Evolutionary conservation across 2,888 invertebrate species (phyloP), one percentile per base, ranked within the genome.

Genomic region (Marronus borbonicus): DNA sequence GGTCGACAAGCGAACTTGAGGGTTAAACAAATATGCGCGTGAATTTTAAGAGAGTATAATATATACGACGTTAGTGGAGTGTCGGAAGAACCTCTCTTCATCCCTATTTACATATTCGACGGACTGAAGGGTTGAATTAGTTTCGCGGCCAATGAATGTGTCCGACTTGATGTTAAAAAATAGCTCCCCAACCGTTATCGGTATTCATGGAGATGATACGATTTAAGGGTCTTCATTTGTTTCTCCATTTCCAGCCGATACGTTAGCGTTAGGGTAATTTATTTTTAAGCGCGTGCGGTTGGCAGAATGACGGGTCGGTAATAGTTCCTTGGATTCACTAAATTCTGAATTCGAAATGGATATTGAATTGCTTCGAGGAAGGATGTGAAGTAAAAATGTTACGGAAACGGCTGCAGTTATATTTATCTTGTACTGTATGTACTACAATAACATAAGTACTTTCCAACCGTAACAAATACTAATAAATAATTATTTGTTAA

Each of bases 1-100:
- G 44, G 58, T 60, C 72, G 60, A 74, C 72, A 60, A 74, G 72
- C 17, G 58, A 74, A 60, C 44, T 74, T 14, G 72, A 74, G 72
- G 72, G 72, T 74, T 74, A 74, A 74, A 74, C 72, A 74, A 74
- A 74, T 74, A 74, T 58, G 72, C 60, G 8, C 44, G 39, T 39
- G 49, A 60, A 74, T 74, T 74, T 74, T 74, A 74, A 74, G 60
- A 74, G 72, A 74, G 50, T 60, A 72, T 72, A 74, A 74, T 74
- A 74, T 74, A 74, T 74, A 39, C 72, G 44, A 36, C 24, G 50
- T 28, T 74, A 70, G 70, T 70, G 58, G 58, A 74, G 58, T 74
- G 60, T n/a, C 58, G 58, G 60, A 74, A 60, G 24, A 74, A 70
- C 72, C 72, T 60, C 60, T 60, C 49, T 60, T 74, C 49, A 24